phyloP scores from a whole-genome alignment of 2,113 vertebrate species.

The Myotis davidii region DNA sequence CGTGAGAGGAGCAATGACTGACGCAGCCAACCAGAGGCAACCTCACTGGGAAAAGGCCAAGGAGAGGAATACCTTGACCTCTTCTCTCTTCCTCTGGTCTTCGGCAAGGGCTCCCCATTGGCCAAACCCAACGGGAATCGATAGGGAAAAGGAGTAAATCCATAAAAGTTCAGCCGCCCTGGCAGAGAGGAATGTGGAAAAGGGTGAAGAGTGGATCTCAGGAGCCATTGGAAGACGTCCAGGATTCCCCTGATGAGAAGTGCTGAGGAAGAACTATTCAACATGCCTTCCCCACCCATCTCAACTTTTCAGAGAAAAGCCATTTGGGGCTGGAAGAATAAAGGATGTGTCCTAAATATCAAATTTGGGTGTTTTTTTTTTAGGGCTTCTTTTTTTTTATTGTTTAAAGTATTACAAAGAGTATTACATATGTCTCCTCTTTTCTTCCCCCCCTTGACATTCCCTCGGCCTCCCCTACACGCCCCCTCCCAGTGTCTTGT shows the following conservation, averaged over 20 bases:
- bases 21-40: background rate
- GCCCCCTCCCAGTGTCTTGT: no score
- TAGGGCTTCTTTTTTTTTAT: no score
- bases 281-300: background rate
- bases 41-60: background rate
- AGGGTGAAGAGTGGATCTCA: background rate
- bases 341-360: slow-evolving; percentile 2
- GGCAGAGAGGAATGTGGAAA: background rate
- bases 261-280: background rate
- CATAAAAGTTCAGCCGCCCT: background rate
- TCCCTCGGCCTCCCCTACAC: no score
- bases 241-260: background rate
- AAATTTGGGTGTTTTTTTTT: background rate
- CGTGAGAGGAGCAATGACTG: background rate
- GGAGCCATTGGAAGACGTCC: background rate
- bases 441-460: no score
- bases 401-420: no score
- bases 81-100: background rate
- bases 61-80: background rate
- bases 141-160: background rate
- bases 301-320: background rate
- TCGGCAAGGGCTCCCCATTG: background rate
- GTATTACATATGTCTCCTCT: no score
- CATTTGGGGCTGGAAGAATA: background rate
- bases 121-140: background rate